A percentile compares a stretch with the other conserved stretches of the same genome.
Evolutionary conservation across 2,797 vertebrate genomes (phyloP).

Genomic region (Sebastes alutus): DNA sequence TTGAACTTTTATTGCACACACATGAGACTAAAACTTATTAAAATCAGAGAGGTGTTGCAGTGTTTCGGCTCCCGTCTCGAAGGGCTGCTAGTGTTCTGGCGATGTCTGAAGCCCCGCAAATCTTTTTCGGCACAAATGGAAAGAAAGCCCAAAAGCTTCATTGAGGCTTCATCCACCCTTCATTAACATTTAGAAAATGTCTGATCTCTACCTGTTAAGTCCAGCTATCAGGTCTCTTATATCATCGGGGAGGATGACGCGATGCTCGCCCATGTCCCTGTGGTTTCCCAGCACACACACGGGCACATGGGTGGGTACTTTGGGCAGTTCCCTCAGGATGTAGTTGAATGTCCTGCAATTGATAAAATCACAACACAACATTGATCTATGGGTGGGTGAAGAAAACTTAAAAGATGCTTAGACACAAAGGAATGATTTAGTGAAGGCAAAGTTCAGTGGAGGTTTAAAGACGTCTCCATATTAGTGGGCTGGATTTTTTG

Average conservation of each 20-base stretch:
- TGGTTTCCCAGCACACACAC: slow-evolving; percentile 97
- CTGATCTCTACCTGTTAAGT: slow-evolving; percentile 87
- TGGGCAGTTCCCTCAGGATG: slow-evolving; percentile 94
- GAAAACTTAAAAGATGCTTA: background rate
- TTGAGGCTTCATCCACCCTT: background rate
- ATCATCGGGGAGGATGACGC: slow-evolving; percentile 92
- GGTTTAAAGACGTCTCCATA: background rate
- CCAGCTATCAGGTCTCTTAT: slow-evolving; percentile 91
- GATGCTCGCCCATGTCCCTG: slow-evolving; percentile 97
- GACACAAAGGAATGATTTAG: background rate
- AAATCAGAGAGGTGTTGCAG: background rate
- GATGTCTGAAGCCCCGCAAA: background rate
- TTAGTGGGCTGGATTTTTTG: background rate
- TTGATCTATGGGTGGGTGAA: background rate
- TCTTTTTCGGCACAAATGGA: background rate
- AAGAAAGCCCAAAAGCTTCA: background rate
- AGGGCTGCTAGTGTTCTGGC: background rate
- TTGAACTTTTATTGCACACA: background rate
- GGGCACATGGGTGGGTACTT: slow-evolving; percentile 94
- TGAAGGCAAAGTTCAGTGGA: background rate
- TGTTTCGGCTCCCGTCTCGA: background rate
- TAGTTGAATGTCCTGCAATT: slow-evolving; percentile 94
- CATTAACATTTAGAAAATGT: background rate
- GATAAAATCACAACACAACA: background rate
- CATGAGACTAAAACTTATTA: background rate